Conservation (phyloP, 2,113 vertebrate species). For the Eptesicus fuscus region DNA sequence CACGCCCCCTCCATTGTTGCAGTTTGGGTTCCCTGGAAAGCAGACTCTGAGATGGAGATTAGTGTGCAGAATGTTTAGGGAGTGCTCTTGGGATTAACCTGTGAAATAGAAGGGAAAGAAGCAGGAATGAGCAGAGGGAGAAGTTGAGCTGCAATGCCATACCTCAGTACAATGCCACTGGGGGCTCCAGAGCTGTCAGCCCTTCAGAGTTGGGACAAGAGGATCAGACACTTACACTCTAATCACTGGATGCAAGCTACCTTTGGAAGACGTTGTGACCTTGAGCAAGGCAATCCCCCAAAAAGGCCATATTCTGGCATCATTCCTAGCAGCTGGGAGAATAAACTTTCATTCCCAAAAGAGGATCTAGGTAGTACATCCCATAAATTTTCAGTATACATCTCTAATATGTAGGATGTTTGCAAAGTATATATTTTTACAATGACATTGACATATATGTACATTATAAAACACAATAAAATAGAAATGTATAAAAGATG, state of each 20-base stretch:
- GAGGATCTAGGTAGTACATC: neutral
- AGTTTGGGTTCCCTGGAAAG: neutral
- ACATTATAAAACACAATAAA: neutral
- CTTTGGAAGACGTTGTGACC: neutral
- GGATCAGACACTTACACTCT: neutral
- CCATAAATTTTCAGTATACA: neutral
- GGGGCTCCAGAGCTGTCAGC: neutral
- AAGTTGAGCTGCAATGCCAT: neutral
- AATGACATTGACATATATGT: neutral
- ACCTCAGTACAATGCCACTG: neutral
- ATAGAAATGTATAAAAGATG: neutral
- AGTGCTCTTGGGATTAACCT: neutral
- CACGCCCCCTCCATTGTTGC: neutral
- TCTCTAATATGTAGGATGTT: neutral
- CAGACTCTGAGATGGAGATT: neutral
- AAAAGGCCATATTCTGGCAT: neutral
- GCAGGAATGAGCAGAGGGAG: neutral
- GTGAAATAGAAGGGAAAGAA: neutral
- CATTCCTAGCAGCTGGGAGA: neutral
- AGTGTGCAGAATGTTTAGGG: neutral
- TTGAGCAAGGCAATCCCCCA: neutral
- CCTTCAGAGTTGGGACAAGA: neutral
- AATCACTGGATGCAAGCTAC: neutral
- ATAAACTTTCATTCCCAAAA: neutral
- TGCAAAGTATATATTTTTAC: neutral